Evolutionary conservation across 1,140 invertebrate genomes (phyloP).

Genomic region (Drosophila albomicans): DNA sequence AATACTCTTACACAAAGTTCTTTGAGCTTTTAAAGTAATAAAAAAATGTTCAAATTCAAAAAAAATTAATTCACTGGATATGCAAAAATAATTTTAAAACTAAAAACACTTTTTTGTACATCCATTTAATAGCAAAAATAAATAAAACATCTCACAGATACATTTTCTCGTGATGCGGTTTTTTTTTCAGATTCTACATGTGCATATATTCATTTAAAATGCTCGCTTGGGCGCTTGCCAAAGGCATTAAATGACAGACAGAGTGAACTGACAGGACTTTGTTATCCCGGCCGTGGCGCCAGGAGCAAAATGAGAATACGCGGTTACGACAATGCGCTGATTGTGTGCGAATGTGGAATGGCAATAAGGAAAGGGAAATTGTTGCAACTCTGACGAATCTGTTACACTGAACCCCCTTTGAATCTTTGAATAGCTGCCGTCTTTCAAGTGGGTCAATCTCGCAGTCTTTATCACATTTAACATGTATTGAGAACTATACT

Average conservation of each 20-base stretch:
- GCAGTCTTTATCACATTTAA: conserved; percentile 2
- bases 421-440: conserved; percentile 6
- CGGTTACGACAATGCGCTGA: conserved; percentile 19
- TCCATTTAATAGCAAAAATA: too few relatives aligned
- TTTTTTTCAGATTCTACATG: conserved; percentile 27
- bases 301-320: conserved; percentile 5
- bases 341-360: conserved; percentile 40
- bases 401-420: conserved; percentile 43
- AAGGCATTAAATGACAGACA: conserved; percentile 56
- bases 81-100: too few relatives aligned
- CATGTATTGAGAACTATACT: background rate
- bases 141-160: background rate
- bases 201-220: conserved; percentile 27
- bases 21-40: background rate
- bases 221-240: conserved; percentile 58
- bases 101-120: too few relatives aligned
- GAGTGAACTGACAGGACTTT: background rate
- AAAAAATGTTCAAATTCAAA: background rate
- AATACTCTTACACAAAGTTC: background rate
- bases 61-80: too few relatives aligned
- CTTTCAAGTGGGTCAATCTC: conserved; percentile 27
- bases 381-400: conserved; percentile 34
- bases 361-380: conserved; percentile 66
- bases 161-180: conserved; percentile 1
- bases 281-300: conserved; percentile 34